A percentile compares a stretch with the other conserved stretches of the same genome.
phyloP scores from a whole-genome alignment of 2,888 invertebrate species.

The Trichacis sp. region DNA sequence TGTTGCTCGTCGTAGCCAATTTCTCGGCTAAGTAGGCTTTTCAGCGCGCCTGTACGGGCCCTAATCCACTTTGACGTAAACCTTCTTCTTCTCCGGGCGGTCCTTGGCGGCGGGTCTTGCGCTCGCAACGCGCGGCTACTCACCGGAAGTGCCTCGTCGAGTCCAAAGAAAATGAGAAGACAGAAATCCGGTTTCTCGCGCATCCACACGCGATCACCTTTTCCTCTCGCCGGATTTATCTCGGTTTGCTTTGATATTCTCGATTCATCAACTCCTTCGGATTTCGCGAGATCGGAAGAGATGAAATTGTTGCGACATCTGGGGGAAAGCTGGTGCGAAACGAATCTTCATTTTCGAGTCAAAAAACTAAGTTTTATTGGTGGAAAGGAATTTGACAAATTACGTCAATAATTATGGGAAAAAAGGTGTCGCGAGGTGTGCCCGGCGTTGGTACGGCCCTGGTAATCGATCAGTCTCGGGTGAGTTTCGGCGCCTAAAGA shows the following conservation, averaged over 20 bases:
- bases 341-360: too few species aligned
- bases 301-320: too few species aligned
- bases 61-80: constrained; percentile 58
- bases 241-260: constrained; percentile 33
- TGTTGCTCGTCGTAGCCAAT: constrained; percentile 47
- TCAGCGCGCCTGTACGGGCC: constrained; percentile 39
- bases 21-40: constrained; percentile 55
- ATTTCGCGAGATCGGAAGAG: too few species aligned
- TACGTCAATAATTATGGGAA: too few species aligned
- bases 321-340: too few species aligned
- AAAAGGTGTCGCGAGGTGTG: too few species aligned
- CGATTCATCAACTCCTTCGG: neutral
- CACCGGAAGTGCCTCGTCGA: constrained; percentile 38
- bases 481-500: constrained; percentile 9
- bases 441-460: too few species aligned
- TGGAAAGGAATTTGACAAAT: too few species aligned
- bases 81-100: constrained; percentile 21
- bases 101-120: constrained; percentile 15
- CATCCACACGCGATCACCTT: constrained; percentile 42
- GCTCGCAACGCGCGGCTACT: constrained; percentile 3
- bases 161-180: constrained; percentile 33
- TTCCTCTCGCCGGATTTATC: constrained; percentile 36
- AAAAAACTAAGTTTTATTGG: too few species aligned
- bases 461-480: neutral
- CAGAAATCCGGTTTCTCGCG: constrained; percentile 44